Conservation (phyloP, 2,888 invertebrate species). For the Lasioglossum zephyrum region DNA sequence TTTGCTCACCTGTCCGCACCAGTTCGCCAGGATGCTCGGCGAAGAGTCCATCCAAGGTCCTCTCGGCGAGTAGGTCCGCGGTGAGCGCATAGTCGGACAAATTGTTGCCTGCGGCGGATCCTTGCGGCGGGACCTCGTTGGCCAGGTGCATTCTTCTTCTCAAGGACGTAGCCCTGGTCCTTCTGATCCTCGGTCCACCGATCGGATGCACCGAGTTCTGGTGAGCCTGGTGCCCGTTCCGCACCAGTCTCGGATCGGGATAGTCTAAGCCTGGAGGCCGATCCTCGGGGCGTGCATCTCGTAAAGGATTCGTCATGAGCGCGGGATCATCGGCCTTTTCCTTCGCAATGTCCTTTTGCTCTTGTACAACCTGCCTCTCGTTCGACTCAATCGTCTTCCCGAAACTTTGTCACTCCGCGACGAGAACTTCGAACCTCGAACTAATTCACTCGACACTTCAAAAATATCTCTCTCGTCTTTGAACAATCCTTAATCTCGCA, state of each 20-base stretch:
- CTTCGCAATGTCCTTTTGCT: conserved; percentile 52
- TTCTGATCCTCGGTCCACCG: conserved; percentile 72
- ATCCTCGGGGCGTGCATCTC: conserved; percentile 82
- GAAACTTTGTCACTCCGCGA: neutral
- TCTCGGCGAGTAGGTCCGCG: conserved; percentile 92
- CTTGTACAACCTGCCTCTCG: conserved; percentile 13
- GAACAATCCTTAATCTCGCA: neutral
- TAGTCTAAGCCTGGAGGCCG: conserved; percentile 81
- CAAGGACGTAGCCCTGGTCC: conserved; percentile 78
- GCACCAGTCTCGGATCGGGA: conserved; percentile 75
- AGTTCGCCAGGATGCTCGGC: conserved; percentile 97
- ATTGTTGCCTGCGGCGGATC: conserved; percentile 76
- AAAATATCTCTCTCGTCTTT: neutral
- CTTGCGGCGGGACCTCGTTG: conserved; percentile 89
- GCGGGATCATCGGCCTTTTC: conserved; percentile 69
- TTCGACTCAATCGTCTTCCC: conserved; percentile 44
- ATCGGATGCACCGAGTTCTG: conserved; percentile 72
- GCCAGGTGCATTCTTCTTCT: conserved; percentile 90
- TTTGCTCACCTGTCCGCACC: conserved; percentile 91
- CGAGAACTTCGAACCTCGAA: neutral
- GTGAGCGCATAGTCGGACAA: conserved; percentile 88
- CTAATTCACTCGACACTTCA: neutral
- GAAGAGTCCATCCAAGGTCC: conserved; percentile 92
- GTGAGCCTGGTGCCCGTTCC: conserved; percentile 73
- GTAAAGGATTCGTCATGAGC: conserved; percentile 83